These are phyloP conservation scores for Harpegnathos saltator DNA, from an alignment of 1,140 invertebrate species.

Conservation along the genomic window DNA sequence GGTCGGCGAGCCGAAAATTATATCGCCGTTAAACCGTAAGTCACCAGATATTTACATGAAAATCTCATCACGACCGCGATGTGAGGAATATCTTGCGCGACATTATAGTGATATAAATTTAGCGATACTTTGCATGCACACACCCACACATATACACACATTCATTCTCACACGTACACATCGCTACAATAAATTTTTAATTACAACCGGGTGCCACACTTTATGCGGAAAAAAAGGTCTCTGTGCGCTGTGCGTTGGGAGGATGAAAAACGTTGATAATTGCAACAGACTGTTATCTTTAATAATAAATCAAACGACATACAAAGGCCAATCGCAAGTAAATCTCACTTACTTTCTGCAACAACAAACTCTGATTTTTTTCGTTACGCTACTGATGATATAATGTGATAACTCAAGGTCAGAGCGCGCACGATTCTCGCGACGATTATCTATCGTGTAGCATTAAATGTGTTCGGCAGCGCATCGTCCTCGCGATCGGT, in stretches of 20 bases:
- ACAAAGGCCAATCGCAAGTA: conserved; percentile 59
- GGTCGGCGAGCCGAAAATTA: too few relatives aligned
- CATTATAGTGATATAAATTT: background rate
- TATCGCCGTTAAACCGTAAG: background rate
- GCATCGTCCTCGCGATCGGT: conserved; percentile 66
- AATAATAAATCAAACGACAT: conserved; percentile 63
- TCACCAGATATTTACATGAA: background rate
- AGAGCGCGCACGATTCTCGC: conserved; percentile 22
- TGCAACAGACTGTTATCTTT: conserved; percentile 61
- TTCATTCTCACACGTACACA: too few relatives aligned
- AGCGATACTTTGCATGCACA: too few relatives aligned
- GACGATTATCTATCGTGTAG: conserved; percentile 28
- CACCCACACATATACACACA: too few relatives aligned
- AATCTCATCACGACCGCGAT: background rate
- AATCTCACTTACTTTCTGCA: conserved; percentile 55
- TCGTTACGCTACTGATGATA: conserved; percentile 46
- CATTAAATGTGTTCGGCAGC: conserved; percentile 35
- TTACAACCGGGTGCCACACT: background rate
- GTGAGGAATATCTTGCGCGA: background rate
- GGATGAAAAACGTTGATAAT: conserved; percentile 30
- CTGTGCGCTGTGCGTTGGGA: background rate
- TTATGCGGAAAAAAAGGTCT: background rate
- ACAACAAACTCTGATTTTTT: conserved; percentile 52
- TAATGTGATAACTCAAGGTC: conserved; percentile 52
- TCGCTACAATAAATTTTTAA: background rate